Conservation (phyloP, 2,888 invertebrate species). For the Hermaeophaga mercurialis region DNA sequence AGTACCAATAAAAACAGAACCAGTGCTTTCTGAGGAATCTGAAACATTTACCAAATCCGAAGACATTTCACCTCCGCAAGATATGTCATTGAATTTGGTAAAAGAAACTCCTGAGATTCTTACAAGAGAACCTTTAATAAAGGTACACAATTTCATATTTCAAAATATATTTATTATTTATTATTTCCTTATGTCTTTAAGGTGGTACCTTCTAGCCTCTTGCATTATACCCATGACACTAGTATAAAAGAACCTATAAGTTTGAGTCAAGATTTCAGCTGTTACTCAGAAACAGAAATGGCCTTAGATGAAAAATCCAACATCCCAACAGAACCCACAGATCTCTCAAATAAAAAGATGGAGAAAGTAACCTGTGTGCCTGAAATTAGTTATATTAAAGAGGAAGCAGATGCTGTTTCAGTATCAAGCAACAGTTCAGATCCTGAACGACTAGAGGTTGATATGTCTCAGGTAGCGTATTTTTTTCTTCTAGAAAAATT, state of each 20-base stretch:
- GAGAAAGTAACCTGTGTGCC: slow-evolving; percentile 56
- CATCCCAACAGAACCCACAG: slow-evolving; percentile 50
- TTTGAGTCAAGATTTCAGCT: slow-evolving; percentile 6
- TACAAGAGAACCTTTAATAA: slow-evolving; percentile 33
- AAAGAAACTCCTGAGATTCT: slow-evolving; percentile 9
- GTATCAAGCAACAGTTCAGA: slow-evolving; percentile 75
- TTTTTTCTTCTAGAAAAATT: not conserved
- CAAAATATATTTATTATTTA: no score
- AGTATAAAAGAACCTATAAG: not conserved
- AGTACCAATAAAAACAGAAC: slow-evolving; percentile 37
- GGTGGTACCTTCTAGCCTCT: slow-evolving; percentile 35
- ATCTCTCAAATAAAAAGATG: slow-evolving; percentile 53
- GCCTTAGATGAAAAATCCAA: not conserved
- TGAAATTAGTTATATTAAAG: slow-evolving; percentile 55
- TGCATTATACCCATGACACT: slow-evolving; percentile 33
- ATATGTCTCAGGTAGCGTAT: slow-evolving; percentile 61
- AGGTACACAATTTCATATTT: slow-evolving; percentile 16
- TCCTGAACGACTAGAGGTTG: slow-evolving; percentile 75
- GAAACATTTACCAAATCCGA: slow-evolving; percentile 6
- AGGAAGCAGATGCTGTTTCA: slow-evolving; percentile 49
- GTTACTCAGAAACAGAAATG: slow-evolving; percentile 9
- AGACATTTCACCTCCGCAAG: not conserved
- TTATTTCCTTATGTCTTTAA: no score
- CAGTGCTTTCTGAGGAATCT: slow-evolving; percentile 29
- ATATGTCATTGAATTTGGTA: slow-evolving; percentile 10